Conservation (phyloP, 2,888 invertebrate species). For the Allolobophora icterica region DNA sequence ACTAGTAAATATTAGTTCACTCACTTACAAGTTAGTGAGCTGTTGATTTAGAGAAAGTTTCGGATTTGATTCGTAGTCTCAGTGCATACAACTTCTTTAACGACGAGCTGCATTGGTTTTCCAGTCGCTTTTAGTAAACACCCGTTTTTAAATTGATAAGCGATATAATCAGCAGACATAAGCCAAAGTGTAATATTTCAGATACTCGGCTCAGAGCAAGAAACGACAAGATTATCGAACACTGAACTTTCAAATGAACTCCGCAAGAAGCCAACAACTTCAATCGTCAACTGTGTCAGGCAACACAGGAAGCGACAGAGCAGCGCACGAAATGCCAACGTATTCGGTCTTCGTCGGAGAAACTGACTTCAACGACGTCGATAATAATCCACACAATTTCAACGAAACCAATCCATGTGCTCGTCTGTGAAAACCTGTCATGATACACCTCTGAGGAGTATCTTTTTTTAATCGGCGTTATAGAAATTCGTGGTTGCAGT, state of each 20-base stretch:
- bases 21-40: too few species aligned
- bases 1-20: too few species aligned
- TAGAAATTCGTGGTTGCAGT: too few species aligned
- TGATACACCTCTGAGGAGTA: too few species aligned
- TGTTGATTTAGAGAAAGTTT: neutral
- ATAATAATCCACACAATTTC: neutral
- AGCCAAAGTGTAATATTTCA: neutral
- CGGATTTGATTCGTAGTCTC: neutral
- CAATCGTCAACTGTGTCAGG: neutral
- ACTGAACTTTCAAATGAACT: neutral
- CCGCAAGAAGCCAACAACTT: neutral
- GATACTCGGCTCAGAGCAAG: neutral
- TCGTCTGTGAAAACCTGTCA: neutral
- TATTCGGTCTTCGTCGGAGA: slow-evolving; percentile 20
- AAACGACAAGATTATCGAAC: neutral
- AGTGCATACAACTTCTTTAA: neutral
- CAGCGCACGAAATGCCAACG: neutral
- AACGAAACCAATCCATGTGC: neutral
- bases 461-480: too few species aligned
- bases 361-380: neutral
- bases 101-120: too few species aligned
- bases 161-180: too few species aligned
- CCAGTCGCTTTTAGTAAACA: too few species aligned
- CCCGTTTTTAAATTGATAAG: too few species aligned
- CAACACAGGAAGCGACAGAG: neutral